These are phyloP conservation scores for Heptranchias perlo DNA, from an alignment of 2,113 vertebrate genomes.

Conservation along the genomic window DNA sequence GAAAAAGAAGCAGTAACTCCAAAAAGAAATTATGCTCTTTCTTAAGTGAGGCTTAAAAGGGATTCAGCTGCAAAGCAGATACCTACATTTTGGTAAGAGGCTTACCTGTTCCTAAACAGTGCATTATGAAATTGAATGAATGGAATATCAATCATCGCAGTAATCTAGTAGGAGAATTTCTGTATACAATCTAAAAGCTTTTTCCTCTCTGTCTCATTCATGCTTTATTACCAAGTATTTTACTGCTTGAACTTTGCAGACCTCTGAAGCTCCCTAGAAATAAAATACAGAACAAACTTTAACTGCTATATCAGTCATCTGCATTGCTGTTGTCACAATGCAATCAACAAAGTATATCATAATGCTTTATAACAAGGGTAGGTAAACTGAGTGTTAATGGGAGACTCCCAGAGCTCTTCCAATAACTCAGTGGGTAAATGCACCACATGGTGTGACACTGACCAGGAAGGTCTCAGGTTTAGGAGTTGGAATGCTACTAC, in stretches of 20 bases:
- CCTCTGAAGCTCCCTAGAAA: conserved; percentile 28
- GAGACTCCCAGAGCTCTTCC: background rate
- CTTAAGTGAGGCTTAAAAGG: background rate
- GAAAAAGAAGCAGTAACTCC: background rate
- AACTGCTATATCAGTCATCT: conserved; percentile 33
- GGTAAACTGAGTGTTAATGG: conserved; percentile 13
- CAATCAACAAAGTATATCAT: conserved; percentile 31
- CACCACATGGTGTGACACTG: background rate
- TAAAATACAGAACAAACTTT: conserved; percentile 33
- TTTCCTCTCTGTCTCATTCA: conserved; percentile 23
- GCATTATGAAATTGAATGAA: conserved; percentile 1
- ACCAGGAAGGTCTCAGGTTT: background rate
- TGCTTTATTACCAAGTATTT: conserved; percentile 34
- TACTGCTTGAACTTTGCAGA: conserved; percentile 26
- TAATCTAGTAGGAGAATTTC: conserved; percentile 25
- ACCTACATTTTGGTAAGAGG: background rate
- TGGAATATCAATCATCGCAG: conserved; percentile 6
- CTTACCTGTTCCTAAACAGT: background rate
- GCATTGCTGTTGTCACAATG: conserved; percentile 22
- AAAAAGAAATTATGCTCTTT: background rate
- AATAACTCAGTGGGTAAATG: background rate
- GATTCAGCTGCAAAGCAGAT: background rate
- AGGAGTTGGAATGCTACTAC: background rate
- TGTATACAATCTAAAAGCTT: conserved; percentile 27
- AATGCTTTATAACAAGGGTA: conserved; percentile 25